Percentiles rank a stretch among this genome's conserved stretches.
Evolutionary conservation across 2,113 vertebrate species (phyloP).

Genomic region (Eulemur rufifrons): DNA sequence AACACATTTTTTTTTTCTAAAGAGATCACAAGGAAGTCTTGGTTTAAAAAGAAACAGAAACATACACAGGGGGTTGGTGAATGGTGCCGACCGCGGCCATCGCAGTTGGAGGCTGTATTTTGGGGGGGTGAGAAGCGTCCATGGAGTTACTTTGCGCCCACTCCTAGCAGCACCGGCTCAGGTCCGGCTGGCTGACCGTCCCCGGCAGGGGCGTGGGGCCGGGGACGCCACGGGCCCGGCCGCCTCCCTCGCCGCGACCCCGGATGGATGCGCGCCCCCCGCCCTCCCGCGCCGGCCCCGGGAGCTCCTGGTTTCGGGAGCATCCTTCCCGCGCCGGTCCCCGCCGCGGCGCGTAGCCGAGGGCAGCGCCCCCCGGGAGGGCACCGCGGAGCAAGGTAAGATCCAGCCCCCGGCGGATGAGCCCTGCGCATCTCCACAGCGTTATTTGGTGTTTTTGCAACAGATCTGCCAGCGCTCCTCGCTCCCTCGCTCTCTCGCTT

Average conservation of each 20-base stretch:
- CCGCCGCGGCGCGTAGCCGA: constrained; percentile 77
- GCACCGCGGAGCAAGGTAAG: constrained; percentile 83
- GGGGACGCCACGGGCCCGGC: constrained; percentile 43
- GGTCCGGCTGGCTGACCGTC: constrained; percentile 59
- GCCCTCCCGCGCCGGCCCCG: constrained; percentile 76
- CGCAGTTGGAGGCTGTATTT: constrained; percentile 79
- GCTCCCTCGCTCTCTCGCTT: constrained; percentile 32
- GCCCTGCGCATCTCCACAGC: constrained; percentile 75
- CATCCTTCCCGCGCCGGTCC: constrained; percentile 82
- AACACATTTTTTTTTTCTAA: constrained; percentile 74
- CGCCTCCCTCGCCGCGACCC: constrained; percentile 80
- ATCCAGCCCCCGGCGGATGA: constrained; percentile 52
- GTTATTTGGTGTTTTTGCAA: constrained; percentile 77
- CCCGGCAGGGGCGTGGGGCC: constrained; percentile 50
- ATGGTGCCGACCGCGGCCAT: constrained; percentile 84
- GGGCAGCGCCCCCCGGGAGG: constrained; percentile 82
- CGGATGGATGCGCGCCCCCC: constrained; percentile 82
- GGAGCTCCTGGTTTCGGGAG: constrained; percentile 83
- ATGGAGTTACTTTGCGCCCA: constrained; percentile 85
- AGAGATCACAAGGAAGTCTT: constrained; percentile 84
- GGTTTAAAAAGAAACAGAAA: constrained; percentile 84
- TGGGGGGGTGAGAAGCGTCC: constrained; percentile 68
- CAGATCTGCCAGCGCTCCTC: constrained; percentile 71
- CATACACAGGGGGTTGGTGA: constrained; percentile 82
- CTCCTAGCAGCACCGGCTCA: constrained; percentile 71